Percentiles rank a stretch among this genome's conserved stretches.
phyloP scores from a whole-genome alignment of 2,888 invertebrate genomes.

The Periphyllus acericola region DNA sequence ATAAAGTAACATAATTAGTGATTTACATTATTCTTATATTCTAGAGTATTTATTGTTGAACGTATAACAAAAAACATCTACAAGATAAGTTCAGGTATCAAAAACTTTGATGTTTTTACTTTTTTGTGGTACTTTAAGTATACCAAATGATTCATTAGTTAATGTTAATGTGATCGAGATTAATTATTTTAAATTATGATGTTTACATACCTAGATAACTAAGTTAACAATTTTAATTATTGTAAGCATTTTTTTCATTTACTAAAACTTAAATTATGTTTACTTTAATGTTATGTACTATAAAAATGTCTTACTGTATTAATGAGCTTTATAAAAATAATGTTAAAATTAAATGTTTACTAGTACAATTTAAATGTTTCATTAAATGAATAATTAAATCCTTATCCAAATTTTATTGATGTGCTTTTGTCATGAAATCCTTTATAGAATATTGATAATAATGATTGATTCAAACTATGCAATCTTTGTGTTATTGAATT shows the following conservation, averaged over 20 bases:
- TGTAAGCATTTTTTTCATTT: not conserved
- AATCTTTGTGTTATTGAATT: too few species aligned
- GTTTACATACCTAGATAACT: not conserved
- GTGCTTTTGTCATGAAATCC: not conserved
- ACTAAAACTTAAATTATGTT: not conserved
- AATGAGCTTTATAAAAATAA: slow-evolving; percentile 36
- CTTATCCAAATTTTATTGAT: not conserved
- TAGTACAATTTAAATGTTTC: slow-evolving; percentile 7
- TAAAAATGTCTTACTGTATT: slow-evolving; percentile 40
- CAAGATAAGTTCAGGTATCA: not conserved
- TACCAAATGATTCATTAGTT: slow-evolving; percentile 1
- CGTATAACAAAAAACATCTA: not conserved
- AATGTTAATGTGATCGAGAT: not conserved
- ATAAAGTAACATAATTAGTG: slow-evolving; percentile 8
- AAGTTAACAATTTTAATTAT: not conserved
- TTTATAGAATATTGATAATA: not conserved
- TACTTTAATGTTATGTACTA: not conserved
- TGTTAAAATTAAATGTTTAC: slow-evolving; percentile 19
- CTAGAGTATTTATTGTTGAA: slow-evolving; percentile 29
- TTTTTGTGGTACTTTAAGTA: slow-evolving; percentile 4
- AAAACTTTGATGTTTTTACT: not conserved
- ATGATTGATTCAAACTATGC: too few species aligned
- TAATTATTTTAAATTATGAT: not conserved
- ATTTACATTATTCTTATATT: slow-evolving; percentile 33
- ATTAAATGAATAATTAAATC: not conserved